phyloP scores from a whole-genome alignment of 1,140 invertebrate species.

The Pseudomyrmex flavicornis region DNA sequence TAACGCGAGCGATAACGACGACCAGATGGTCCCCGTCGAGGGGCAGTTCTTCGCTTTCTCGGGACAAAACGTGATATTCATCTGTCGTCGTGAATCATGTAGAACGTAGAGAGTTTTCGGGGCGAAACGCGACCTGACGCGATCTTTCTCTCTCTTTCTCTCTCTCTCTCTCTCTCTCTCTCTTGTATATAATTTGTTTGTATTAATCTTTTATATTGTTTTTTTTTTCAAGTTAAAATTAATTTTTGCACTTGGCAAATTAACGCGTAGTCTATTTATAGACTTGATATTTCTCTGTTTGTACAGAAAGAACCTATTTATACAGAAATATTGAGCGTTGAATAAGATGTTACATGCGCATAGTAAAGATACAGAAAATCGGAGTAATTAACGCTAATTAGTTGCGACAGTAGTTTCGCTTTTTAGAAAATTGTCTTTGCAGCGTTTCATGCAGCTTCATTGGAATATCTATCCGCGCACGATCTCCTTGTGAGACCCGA shows the following conservation, averaged over 20 bases:
- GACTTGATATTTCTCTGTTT: no score
- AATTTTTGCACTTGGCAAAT: constrained; percentile 4
- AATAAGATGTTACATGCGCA: not conserved
- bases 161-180: not conserved
- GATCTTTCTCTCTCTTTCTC: not conserved
- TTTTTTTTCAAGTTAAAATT: no score
- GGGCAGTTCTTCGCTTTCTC: not conserved
- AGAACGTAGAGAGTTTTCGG: not conserved
- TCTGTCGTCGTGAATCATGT: not conserved
- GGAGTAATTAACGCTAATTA: constrained; percentile 20
- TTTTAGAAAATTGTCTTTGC: constrained; percentile 16
- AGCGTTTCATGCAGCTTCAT: no score
- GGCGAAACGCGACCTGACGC: not conserved
- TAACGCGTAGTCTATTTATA: not conserved
- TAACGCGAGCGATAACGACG: constrained; percentile 15
- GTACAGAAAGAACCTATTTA: no score
- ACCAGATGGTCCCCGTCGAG: constrained; percentile 2
- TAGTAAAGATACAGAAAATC: no score
- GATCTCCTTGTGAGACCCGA: no score
- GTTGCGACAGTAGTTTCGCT: not conserved
- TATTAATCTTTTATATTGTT: not conserved
- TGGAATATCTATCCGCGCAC: no score
- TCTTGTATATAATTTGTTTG: no score
- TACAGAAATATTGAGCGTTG: not conserved
- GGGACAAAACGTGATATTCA: constrained; percentile 2